phyloP scores from a whole-genome alignment of 2,888 invertebrate genomes.

The Abrostola tripartita region DNA sequence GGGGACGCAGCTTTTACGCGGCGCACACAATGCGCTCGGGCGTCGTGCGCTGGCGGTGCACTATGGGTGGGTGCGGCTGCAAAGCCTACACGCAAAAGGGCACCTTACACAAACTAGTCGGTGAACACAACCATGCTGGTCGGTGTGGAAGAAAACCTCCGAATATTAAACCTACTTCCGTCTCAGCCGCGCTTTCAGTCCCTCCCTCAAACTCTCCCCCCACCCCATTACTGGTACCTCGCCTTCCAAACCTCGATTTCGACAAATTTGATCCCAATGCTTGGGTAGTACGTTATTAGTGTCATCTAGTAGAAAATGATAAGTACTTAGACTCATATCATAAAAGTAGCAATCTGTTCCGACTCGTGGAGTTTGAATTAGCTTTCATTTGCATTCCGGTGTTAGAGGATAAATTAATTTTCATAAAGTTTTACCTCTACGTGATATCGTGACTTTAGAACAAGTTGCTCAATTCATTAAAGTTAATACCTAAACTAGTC shows the following conservation, averaged over 20 bases:
- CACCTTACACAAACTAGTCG: slow-evolving; percentile 81
- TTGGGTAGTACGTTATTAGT: slow-evolving; percentile 79
- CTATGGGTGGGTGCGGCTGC: slow-evolving; percentile 85
- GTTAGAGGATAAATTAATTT: slow-evolving; percentile 25
- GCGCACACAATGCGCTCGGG: slow-evolving; percentile 86
- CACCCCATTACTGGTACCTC: slow-evolving; percentile 74
- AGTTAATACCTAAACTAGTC: slow-evolving; percentile 15
- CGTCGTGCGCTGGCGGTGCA: slow-evolving; percentile 85
- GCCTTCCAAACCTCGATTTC: slow-evolving; percentile 76
- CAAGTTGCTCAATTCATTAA: slow-evolving; percentile 22
- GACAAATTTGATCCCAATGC: slow-evolving; percentile 82
- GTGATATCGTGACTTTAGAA: slow-evolving; percentile 2
- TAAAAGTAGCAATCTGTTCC: slow-evolving; percentile 30
- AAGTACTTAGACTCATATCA: slow-evolving; percentile 25
- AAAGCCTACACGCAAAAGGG: slow-evolving; percentile 85
- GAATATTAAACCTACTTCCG: slow-evolving; percentile 48
- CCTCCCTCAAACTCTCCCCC: slow-evolving; percentile 63
- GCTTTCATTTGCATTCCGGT: slow-evolving; percentile 28
- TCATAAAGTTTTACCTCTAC: slow-evolving; percentile 19
- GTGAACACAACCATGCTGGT: slow-evolving; percentile 83
- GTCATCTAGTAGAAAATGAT: slow-evolving; percentile 15
- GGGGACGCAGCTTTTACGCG: slow-evolving; percentile 85
- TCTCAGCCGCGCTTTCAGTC: slow-evolving; percentile 36
- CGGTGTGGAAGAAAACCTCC: slow-evolving; percentile 74
- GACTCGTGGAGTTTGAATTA: slow-evolving; percentile 17